A percentile compares a stretch with the other conserved stretches of the same genome.
Conservation (phyloP, 2,113 vertebrate species). For the Eulemur rufifrons region DNA sequence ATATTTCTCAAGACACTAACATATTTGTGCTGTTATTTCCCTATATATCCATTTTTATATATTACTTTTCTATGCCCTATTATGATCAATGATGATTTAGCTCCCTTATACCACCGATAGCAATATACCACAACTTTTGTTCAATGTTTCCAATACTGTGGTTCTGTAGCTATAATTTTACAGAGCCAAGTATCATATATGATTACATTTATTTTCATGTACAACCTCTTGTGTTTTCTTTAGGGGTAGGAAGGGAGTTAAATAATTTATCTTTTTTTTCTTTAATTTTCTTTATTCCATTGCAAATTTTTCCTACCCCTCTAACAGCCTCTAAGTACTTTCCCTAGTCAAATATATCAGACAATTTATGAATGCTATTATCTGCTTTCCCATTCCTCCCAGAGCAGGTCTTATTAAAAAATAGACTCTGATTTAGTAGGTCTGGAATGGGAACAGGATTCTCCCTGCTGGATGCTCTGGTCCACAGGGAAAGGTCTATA, state of each 20-base stretch:
- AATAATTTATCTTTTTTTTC: neutral
- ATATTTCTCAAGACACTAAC: neutral
- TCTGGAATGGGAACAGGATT: neutral
- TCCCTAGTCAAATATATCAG: neutral
- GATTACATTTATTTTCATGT: slow-evolving; percentile 8
- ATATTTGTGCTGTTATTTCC: neutral
- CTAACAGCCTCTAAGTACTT: neutral
- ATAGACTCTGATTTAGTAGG: neutral
- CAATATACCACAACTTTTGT: neutral
- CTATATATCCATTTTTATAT: neutral
- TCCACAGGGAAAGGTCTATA: neutral
- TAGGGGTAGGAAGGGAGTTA: neutral
- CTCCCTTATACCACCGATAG: neutral
- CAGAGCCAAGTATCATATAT: neutral
- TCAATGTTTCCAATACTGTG: neutral
- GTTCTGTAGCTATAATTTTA: neutral
- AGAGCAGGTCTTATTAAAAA: neutral
- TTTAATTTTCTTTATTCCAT: neutral
- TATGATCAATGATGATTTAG: neutral
- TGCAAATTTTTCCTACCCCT: neutral
- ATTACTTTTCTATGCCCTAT: neutral
- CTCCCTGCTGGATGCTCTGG: neutral
- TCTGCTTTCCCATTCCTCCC: neutral
- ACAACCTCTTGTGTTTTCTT: neutral
- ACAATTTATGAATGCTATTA: neutral